phyloP scores from a whole-genome alignment of 2,113 vertebrate species.

The Tretioscincus oriximinensis region DNA sequence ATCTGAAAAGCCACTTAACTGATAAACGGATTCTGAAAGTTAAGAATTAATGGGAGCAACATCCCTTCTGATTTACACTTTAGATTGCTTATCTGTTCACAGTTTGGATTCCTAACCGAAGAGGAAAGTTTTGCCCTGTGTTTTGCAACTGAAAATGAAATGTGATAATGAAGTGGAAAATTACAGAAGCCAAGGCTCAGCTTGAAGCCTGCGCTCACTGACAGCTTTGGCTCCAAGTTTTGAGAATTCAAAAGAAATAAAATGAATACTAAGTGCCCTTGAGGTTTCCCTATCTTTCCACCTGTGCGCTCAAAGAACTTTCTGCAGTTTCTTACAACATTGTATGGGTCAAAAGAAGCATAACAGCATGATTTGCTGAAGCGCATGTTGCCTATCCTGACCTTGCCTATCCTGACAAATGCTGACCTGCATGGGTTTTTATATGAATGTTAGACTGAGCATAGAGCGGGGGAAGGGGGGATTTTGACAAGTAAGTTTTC shows the following conservation, averaged over 20 bases:
- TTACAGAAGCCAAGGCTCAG: conserved; percentile 41
- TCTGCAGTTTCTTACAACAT: background rate
- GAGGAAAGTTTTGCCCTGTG: conserved; percentile 36
- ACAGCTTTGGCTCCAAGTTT: background rate
- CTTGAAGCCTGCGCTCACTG: background rate
- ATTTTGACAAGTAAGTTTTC: background rate
- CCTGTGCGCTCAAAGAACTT: background rate
- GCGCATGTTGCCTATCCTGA: background rate
- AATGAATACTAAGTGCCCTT: background rate
- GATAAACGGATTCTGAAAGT: background rate
- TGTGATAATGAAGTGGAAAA: conserved; percentile 56
- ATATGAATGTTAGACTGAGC: background rate
- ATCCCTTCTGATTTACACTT: background rate
- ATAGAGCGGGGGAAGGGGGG: accelerated
- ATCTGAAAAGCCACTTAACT: background rate
- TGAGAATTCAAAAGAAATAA: accelerated
- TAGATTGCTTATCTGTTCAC: conserved; percentile 28
- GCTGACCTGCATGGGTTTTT: background rate
- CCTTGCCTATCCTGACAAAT: no score
- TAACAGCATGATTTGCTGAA: accelerated
- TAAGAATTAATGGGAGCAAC: conserved; percentile 10
- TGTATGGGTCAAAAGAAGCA: background rate
- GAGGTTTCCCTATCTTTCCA: conserved; percentile 27
- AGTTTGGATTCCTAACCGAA: background rate
- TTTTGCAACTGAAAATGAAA: conserved; percentile 57